Evolutionary conservation across 2,113 vertebrate species (phyloP).

Genomic region (Chaetops frenatus): DNA sequence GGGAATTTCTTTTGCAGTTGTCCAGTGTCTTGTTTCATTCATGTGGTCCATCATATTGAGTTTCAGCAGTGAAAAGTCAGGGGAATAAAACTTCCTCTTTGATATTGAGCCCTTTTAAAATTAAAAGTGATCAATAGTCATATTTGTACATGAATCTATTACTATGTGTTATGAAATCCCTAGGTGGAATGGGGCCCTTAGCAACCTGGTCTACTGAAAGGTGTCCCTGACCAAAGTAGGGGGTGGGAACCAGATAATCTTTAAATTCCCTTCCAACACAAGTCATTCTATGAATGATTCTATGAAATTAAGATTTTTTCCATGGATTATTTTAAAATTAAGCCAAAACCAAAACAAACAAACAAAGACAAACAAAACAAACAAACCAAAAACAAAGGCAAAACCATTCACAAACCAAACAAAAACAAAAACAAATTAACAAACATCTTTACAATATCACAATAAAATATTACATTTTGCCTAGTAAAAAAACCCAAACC

Average conservation of each 20-base stretch:
- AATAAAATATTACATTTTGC: background rate
- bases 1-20: background rate
- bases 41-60: background rate
- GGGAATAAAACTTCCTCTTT: background rate
- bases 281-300: background rate
- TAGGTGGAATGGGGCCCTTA: background rate
- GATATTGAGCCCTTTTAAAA: background rate
- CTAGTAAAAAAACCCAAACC: background rate
- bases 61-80: background rate
- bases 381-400: no score
- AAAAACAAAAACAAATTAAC: background rate
- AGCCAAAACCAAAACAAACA: background rate
- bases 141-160: background rate
- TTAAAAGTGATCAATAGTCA: background rate
- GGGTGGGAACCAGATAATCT: background rate
- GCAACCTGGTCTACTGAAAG: background rate
- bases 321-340: background rate
- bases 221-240: background rate
- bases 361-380: background rate
- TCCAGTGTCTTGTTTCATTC: background rate
- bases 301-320: background rate
- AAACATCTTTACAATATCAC: background rate
- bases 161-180: background rate
- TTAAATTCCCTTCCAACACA: background rate
- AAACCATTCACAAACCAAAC: background rate